These are phyloP conservation scores for Trachelus tabidus DNA, from an alignment of 2,888 invertebrate genomes.

Conservation along the genomic window DNA sequence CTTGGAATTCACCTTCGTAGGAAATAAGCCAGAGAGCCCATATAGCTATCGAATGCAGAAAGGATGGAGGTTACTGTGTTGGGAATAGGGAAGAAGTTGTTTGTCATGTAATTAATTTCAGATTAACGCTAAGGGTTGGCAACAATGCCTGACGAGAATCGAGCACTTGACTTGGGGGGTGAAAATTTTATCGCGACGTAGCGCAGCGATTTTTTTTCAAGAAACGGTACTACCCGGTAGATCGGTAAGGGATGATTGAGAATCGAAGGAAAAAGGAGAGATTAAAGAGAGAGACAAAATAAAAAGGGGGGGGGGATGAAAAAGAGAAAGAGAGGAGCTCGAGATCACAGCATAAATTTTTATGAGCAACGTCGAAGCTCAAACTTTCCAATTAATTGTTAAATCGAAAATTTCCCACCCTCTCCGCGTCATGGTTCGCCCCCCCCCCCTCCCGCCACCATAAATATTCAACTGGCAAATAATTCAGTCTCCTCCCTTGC, in stretches of 20 bases:
- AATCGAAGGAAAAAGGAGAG: background rate
- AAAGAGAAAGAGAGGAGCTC: background rate
- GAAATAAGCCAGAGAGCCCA: background rate
- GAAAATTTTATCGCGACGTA: background rate
- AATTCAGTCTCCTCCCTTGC: conserved; percentile 12
- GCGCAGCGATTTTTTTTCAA: background rate
- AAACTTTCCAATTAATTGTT: conserved; percentile 24
- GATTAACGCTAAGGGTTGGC: conserved; percentile 30
- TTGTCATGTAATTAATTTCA: conserved; percentile 50
- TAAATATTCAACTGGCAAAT: conserved; percentile 23
- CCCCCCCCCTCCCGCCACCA: conserved; percentile 1
- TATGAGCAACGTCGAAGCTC: conserved; percentile 11
- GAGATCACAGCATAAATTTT: conserved; percentile 15
- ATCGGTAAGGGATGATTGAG: background rate
- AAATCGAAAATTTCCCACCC: conserved; percentile 18
- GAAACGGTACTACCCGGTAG: background rate
- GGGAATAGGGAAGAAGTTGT: conserved; percentile 37
- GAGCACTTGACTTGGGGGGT: background rate
- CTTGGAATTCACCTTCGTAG: background rate
- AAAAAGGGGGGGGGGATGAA: background rate
- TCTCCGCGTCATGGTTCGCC: background rate
- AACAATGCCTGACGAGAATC: conserved; percentile 2
- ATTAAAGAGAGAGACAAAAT: background rate
- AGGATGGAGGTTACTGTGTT: background rate
- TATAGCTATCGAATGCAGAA: background rate